These are phyloP conservation scores for Sarcophaga subvicina DNA, from an alignment of 2,888 invertebrate species.

Conservation along the genomic window DNA sequence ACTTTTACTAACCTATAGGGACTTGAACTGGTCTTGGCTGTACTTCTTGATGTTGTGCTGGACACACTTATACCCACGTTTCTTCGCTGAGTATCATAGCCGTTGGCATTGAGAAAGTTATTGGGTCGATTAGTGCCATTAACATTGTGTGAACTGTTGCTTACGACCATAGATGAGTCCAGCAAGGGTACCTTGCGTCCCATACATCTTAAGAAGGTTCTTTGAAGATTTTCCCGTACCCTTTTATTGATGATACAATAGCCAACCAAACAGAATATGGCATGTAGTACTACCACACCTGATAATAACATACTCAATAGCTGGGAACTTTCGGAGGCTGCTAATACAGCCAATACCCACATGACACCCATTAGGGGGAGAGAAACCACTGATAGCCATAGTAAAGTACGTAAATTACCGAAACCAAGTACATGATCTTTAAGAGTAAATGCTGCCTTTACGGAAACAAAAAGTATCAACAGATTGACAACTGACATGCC, in stretches of 20 bases:
- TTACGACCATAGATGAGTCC: conserved; percentile 88
- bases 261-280: conserved; percentile 91
- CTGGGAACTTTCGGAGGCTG: conserved; percentile 88
- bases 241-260: conserved; percentile 94
- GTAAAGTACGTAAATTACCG: conserved; percentile 90
- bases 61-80: conserved; percentile 97
- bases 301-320: conserved; percentile 90
- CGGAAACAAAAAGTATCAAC: conserved; percentile 90
- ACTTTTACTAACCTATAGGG: conserved; percentile 88
- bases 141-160: conserved; percentile 90
- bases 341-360: conserved; percentile 92
- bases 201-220: conserved; percentile 86
- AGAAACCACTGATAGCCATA: conserved; percentile 94
- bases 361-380: conserved; percentile 91
- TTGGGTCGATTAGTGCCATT: conserved; percentile 81
- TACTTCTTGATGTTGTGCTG: conserved; percentile 96
- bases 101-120: conserved; percentile 79
- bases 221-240: conserved; percentile 87
- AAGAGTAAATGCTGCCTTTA: conserved; percentile 94
- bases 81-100: conserved; percentile 85
- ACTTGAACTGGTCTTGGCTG: conserved; percentile 96
- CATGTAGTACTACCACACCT: conserved; percentile 89
- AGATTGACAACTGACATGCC: conserved; percentile 90
- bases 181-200: conserved; percentile 91
- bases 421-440: conserved; percentile 95